These are phyloP conservation scores for Aphelinus certus DNA, from an alignment of 1,140 invertebrate species.

Conservation along the genomic window DNA sequence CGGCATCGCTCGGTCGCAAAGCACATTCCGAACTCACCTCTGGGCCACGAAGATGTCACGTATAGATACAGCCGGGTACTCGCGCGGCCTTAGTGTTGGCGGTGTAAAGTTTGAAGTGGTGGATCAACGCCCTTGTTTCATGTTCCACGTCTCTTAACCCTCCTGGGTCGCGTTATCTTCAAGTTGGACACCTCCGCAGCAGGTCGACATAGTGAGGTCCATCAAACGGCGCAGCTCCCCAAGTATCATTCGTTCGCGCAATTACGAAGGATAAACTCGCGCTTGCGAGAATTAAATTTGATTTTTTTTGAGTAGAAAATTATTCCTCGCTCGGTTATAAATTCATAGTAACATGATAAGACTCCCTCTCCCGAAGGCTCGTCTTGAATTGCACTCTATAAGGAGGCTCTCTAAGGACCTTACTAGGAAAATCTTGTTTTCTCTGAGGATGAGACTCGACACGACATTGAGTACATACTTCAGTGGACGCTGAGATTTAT, in stretches of 20 bases:
- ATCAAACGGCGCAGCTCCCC: slow-evolving; percentile 90
- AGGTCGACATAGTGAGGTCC: slow-evolving; percentile 95
- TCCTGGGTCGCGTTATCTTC: slow-evolving; percentile 88
- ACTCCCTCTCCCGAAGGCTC: no score
- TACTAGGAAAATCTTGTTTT: slow-evolving; percentile 15
- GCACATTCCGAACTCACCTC: slow-evolving; percentile 98
- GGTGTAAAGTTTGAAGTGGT: slow-evolving; percentile 97
- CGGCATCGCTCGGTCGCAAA: slow-evolving; percentile 91
- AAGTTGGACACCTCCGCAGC: slow-evolving; percentile 73
- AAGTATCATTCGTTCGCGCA: slow-evolving; percentile 69
- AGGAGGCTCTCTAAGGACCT: slow-evolving; percentile 18
- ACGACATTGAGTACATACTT: no score
- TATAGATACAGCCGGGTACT: slow-evolving; percentile 62
- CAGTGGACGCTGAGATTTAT: no score
- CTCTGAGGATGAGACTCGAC: no score
- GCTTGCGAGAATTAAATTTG: no score
- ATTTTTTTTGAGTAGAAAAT: no score
- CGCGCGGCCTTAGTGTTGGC: slow-evolving; percentile 94
- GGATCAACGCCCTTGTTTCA: slow-evolving; percentile 74
- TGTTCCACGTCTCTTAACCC: slow-evolving; percentile 71
- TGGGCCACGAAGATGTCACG: slow-evolving; percentile 69
- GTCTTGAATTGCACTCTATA: no score
- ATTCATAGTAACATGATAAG: no score
- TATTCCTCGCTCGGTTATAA: no score
- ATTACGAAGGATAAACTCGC: no score